Evolutionary conservation across 92 coral and sea anemone genomes (phyloP), one percentile per base, ranked within the genome.

Genomic region (Phenganax stokvisi): DNA sequence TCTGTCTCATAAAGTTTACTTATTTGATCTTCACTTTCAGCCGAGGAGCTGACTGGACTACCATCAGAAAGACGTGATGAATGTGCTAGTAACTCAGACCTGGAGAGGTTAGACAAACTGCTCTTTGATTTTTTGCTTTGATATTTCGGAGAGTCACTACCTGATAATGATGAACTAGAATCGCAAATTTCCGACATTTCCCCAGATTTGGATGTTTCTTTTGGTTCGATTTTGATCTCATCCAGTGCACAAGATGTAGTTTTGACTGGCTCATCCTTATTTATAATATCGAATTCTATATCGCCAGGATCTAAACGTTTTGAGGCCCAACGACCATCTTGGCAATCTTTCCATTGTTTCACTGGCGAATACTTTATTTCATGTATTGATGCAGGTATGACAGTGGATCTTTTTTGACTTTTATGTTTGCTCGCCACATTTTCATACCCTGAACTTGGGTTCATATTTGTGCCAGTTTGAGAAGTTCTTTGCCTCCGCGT

Each of bases 151-250:
- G 83, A 79, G 57, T 53, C 83, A 12, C 12, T 61, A 17, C 83
- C 63, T n/a, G 83, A 79, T 54, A 79, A 64, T 15, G 83, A 79
- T 27, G 83, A 79, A 54, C 74, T 79, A 8, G 83, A 79, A 20
- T 61, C 83, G 74, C 63, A 79, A 27, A 73, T 54, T 13, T 79
- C 61, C 60, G 58, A 53, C 7, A 59, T 73, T 20, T 73, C 27
- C 10, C 60, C n/a, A n/a, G 61, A 63, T 10, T 63, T 59, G 8
- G 55, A 12, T 15, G 15, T 31, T 64, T 54, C 60, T 1, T 79
- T 79, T 47, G 51, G 4, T 54, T 63, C 60, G 25, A 51, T 27
- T 51, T 79, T 53, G 56, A n/a, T 65, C 53, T 79, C 61, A 9
- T 59, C 81, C 62, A 65, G 56, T 51, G 83, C 15, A n/a, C 74